Conservation (phyloP, 2,888 invertebrate species). For the Acanthosepion esculentum region DNA sequence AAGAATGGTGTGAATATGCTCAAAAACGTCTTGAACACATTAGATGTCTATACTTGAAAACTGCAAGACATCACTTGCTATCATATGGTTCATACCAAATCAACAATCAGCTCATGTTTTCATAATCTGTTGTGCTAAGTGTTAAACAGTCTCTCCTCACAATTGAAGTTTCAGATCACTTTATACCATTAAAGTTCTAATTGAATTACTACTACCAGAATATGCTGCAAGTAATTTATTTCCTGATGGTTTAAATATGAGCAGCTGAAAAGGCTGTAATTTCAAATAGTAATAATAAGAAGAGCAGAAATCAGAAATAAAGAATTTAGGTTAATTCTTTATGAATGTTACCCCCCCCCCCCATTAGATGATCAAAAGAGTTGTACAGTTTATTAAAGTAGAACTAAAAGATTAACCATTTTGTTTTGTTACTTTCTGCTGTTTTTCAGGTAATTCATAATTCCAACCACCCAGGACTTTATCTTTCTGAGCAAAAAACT, state of each 20-base stretch:
- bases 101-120: neutral
- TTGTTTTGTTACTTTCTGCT: too few species aligned
- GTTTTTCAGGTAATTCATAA: too few species aligned
- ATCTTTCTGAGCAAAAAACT: too few species aligned
- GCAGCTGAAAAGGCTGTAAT: too few species aligned
- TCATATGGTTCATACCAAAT: neutral
- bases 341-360: neutral
- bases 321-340: neutral
- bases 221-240: neutral
- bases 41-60: neutral
- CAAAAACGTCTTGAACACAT: neutral
- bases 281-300: neutral
- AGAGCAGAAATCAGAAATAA: neutral
- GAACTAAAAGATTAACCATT: too few species aligned
- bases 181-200: neutral
- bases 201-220: neutral
- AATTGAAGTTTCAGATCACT: neutral
- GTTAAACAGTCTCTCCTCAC: neutral
- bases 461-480: too few species aligned
- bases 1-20: neutral
- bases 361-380: neutral
- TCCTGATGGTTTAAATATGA: too few species aligned
- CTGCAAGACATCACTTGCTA: neutral
- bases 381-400: too few species aligned
- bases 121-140: neutral